A percentile compares a stretch with the other conserved stretches of the same genome.
phyloP scores from a whole-genome alignment of 2,888 invertebrate genomes.

The Chymomyza procnemis region DNA sequence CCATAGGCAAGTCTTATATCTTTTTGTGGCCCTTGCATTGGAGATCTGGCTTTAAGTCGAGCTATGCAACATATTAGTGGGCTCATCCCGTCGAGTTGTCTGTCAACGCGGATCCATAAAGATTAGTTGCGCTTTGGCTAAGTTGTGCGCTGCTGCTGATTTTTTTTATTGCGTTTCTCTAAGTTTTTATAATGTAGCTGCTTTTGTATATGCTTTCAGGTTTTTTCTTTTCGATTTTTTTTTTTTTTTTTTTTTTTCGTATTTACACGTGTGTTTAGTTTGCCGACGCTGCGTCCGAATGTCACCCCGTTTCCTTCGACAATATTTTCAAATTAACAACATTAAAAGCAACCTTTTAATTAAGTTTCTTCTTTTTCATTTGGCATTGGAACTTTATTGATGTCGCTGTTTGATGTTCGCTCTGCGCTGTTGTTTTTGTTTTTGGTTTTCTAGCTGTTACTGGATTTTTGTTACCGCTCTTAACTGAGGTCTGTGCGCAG shows the following conservation, averaged over 20 bases:
- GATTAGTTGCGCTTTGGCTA: constrained; percentile 49
- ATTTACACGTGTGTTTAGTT: background rate
- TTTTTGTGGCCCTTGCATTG: constrained; percentile 40
- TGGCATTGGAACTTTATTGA: constrained; percentile 72
- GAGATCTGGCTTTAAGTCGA: constrained; percentile 52
- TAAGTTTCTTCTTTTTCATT: constrained; percentile 61
- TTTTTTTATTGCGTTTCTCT: constrained; percentile 65
- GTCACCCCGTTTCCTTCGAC: constrained; percentile 66
- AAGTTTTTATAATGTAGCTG: constrained; percentile 50
- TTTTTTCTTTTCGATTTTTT: constrained; percentile 14
- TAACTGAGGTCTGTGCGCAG: constrained; percentile 48
- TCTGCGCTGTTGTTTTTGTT: constrained; percentile 17
- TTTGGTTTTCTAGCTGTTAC: constrained; percentile 22
- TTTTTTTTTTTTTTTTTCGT: constrained; percentile 20
- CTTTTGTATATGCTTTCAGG: constrained; percentile 40
- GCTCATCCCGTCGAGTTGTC: constrained; percentile 69
- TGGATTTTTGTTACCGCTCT: constrained; percentile 47
- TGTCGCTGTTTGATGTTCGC: constrained; percentile 31
- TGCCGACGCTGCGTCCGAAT: constrained; percentile 33
- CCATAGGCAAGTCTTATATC: background rate
- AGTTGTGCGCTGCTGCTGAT: constrained; percentile 40
- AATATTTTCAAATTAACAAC: constrained; percentile 71
- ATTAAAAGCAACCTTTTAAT: constrained; percentile 72
- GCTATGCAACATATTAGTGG: background rate
- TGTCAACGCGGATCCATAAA: constrained; percentile 62